Conservation (phyloP, 2,888 invertebrate species). For the Boloria euphrosyne region DNA sequence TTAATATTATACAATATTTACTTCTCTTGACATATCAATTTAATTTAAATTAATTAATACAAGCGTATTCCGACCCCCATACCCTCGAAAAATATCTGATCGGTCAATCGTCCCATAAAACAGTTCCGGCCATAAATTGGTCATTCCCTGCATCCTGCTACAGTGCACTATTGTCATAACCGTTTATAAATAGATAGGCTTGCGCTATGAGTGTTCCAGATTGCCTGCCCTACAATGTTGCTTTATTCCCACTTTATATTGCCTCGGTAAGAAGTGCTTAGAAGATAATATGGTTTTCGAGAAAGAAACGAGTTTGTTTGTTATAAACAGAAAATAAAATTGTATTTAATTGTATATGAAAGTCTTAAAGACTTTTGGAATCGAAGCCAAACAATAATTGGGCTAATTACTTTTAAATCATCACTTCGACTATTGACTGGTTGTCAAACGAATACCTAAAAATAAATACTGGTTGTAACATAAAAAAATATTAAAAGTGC, state of each 20-base stretch:
- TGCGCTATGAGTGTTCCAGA: conserved; percentile 18
- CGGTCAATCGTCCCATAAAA: conserved; percentile 68
- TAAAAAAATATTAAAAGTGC: neutral
- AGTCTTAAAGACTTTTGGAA: neutral
- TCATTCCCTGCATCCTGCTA: conserved; percentile 64
- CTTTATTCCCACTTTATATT: conserved; percentile 12
- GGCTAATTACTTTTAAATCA: conserved; percentile 42
- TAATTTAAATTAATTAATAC: neutral
- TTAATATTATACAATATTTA: neutral
- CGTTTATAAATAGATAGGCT: conserved; percentile 50
- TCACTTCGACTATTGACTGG: conserved; percentile 25
- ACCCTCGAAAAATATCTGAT: conserved; percentile 49
- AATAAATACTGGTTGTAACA: conserved; percentile 11
- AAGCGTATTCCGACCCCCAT: conserved; percentile 29
- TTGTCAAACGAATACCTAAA: conserved; percentile 4
- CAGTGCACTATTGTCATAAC: conserved; percentile 62
- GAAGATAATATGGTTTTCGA: no score
- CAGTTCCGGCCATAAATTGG: conserved; percentile 76
- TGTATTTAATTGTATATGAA: no score
- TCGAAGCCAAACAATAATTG: conserved; percentile 30
- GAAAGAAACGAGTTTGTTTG: no score
- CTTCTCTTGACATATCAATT: no score
- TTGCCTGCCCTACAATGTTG: conserved; percentile 17
- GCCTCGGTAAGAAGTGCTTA: neutral
- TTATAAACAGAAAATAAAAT: no score